A percentile compares a stretch with the other conserved stretches of the same genome.
Conservation (phyloP, 2,797 vertebrate genomes). For the Brotogeris chrysoptera region DNA sequence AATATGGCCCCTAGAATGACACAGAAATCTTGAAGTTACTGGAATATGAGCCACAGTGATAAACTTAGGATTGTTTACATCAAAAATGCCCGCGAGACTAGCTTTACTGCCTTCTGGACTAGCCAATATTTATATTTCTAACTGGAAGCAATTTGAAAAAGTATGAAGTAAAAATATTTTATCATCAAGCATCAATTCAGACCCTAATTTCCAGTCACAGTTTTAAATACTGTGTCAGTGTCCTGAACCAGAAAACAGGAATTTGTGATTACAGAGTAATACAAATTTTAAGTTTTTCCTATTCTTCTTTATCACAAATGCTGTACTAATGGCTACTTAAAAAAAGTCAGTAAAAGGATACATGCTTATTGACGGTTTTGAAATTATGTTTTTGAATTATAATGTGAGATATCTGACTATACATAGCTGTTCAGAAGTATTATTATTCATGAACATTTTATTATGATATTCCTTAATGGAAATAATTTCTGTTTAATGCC, state of each 20-base stretch:
- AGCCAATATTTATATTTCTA: neutral
- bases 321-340: neutral
- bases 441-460: neutral
- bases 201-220: neutral
- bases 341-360: neutral
- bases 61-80: neutral
- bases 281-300: neutral
- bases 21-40: neutral
- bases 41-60: neutral
- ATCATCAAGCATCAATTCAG: neutral
- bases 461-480: neutral
- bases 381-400: neutral
- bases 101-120: neutral
- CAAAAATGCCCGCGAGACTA: neutral
- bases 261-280: neutral
- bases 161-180: neutral
- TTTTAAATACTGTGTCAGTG: neutral
- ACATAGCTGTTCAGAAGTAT: neutral
- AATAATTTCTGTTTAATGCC: constrained; percentile 6
- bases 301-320: neutral
- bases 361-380: neutral
- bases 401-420: neutral
- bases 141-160: neutral
- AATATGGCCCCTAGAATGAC: neutral
- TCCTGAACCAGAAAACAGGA: neutral